Evolutionary conservation across 2,888 invertebrate genomes (phyloP).

Genomic region (Macrophya alboannulata): DNA sequence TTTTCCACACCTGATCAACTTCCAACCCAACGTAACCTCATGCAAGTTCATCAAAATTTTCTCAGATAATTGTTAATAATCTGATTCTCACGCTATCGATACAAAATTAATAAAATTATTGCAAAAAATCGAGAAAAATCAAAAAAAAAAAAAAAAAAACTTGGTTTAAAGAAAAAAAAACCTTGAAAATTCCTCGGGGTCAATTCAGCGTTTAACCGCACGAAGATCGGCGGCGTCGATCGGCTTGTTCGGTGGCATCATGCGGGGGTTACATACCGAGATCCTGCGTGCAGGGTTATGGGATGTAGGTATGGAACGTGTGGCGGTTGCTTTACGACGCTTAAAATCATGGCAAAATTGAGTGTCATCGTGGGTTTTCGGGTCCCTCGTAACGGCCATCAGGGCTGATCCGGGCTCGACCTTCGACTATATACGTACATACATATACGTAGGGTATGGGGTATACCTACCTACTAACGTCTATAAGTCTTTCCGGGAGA

Average conservation of each 20-base stretch:
- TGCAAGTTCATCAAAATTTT: not conserved
- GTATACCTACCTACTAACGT: not conserved
- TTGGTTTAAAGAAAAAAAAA: not conserved
- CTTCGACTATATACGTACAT: slow-evolving; percentile 26
- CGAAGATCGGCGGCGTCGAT: slow-evolving; percentile 1
- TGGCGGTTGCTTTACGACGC: slow-evolving; percentile 75
- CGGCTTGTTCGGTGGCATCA: slow-evolving; percentile 9
- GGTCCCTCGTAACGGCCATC: slow-evolving; percentile 51
- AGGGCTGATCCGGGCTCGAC: slow-evolving; percentile 61
- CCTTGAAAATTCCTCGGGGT: slow-evolving; percentile 17
- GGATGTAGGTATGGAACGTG: slow-evolving; percentile 64
- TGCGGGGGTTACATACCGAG: not conserved
- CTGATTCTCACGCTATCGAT: not conserved
- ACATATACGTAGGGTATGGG: not conserved
- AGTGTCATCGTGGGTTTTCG: slow-evolving; percentile 55
- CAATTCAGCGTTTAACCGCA: slow-evolving; percentile 3
- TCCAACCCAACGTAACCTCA: not conserved
- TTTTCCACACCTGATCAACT: slow-evolving; percentile 58
- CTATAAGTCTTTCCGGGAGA: slow-evolving; percentile 36
- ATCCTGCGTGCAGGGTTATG: slow-evolving; percentile 5
- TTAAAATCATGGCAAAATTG: slow-evolving; percentile 68
- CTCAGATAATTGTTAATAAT: not conserved
- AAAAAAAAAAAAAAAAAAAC: not conserved
- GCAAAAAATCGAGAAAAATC: not conserved
- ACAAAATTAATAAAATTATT: not conserved